Evolutionary conservation across 2,113 vertebrate species (phyloP), one percentile per base, ranked within the genome.

Genomic region (Strix aluco): DNA sequence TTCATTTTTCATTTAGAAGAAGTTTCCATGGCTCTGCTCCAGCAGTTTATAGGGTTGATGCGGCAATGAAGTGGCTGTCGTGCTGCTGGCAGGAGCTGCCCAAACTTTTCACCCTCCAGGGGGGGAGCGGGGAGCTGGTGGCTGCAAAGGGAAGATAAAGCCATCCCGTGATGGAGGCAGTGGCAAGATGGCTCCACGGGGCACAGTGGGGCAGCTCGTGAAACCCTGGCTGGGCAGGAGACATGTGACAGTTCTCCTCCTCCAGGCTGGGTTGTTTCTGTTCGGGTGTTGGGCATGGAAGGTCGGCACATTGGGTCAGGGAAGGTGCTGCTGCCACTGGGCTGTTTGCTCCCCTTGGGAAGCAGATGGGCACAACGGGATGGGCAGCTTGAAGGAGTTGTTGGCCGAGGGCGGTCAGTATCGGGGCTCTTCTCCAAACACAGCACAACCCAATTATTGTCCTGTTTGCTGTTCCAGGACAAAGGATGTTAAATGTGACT

Each of bases 1-100:
- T 92, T 79, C 40, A 44, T 92, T 97, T 97, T 90, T 96, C 84
- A 84, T 44, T 90, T 78, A 36, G 70, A 91, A 84, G 77, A 72
- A 59, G n/a, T 96, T 96, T 95, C 25, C 2, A 10, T 93, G 96
- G 86, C 78, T 97, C 79, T 85, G 59, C 78, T 97, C 87, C 59
- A 51, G 80, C 91, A 95, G 81, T 79, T 91, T 57, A 40, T 58
- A 86, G 82, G 15, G 9, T 11, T 96, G 90, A 92, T 11, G 10
- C 2, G 3, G 51, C 85, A 96, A 72, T 84, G 85, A 88, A 95
- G 94, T 5, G 11, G 5, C 34, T 79, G 91, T 59, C 70, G 5
- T 18, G 36, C 55, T 82, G 59, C 80, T 91, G 79, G 57, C 51
- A 92, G 92, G 90, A 96, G 88, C 62, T 52, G 62, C 70, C 81